Percentiles rank a stretch among this genome's conserved stretches.
phyloP scores from a whole-genome alignment of 1,140 invertebrate genomes.

The Drosophila kepulauana region DNA sequence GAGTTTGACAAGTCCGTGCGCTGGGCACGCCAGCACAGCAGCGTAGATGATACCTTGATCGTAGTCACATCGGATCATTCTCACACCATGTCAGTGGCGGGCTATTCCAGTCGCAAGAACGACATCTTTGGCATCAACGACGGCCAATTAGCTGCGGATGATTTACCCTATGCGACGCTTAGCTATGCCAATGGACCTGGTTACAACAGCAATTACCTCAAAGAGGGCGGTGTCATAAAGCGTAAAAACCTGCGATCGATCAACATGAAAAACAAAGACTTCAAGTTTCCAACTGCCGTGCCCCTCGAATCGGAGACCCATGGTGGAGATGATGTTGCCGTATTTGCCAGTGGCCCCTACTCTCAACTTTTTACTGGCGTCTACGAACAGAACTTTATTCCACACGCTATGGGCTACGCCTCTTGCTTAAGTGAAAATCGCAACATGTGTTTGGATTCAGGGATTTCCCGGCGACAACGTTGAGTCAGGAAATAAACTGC shows the following conservation, averaged over 20 bases:
- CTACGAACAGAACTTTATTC: slow-evolving; percentile 90
- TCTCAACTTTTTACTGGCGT: slow-evolving; percentile 89
- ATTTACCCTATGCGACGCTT: slow-evolving; percentile 88
- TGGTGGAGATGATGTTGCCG: slow-evolving; percentile 87
- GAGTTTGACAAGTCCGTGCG: slow-evolving; percentile 89
- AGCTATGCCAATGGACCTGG: slow-evolving; percentile 89
- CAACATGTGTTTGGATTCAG: slow-evolving; percentile 63
- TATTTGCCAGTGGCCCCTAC: slow-evolving; percentile 88
- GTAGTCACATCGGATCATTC: slow-evolving; percentile 90
- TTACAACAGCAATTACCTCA: slow-evolving; percentile 80
- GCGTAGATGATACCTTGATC: slow-evolving; percentile 88
- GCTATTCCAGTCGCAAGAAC: slow-evolving; percentile 90
- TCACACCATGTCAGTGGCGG: slow-evolving; percentile 89
- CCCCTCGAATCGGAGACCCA: slow-evolving; percentile 85
- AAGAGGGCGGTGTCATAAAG: slow-evolving; percentile 50
- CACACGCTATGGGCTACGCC: slow-evolving; percentile 89
- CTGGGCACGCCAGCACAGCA: slow-evolving; percentile 87
- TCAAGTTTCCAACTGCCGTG: slow-evolving; percentile 86
- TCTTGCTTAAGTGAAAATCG: slow-evolving; percentile 87
- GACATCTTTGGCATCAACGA: slow-evolving; percentile 87
- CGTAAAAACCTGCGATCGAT: slow-evolving; percentile 67
- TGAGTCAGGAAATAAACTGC: slow-evolving; percentile 12
- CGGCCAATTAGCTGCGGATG: slow-evolving; percentile 71
- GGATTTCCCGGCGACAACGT: slow-evolving; percentile 40
- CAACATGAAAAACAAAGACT: slow-evolving; percentile 84